phyloP scores from a whole-genome alignment of 2,113 vertebrate species.

The Proteles cristata region DNA sequence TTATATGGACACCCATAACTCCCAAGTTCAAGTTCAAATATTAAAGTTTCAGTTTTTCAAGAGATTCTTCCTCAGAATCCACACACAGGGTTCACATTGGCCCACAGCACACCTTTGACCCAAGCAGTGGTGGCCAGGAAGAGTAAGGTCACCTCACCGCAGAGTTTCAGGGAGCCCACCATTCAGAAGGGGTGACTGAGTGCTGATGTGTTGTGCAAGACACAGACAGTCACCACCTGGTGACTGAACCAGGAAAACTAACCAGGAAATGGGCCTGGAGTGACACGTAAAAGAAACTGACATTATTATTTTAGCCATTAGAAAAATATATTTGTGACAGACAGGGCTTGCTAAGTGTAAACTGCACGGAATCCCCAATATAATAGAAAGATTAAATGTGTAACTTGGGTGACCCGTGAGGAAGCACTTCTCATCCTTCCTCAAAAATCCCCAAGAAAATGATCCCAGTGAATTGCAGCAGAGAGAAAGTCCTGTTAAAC shows the following conservation, averaged over 20 bases:
- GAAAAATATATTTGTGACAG: neutral
- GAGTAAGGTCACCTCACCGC: fast-evolving
- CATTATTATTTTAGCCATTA: neutral
- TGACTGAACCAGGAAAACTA: neutral
- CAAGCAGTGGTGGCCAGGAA: neutral
- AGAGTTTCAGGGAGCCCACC: neutral
- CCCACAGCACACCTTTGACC: neutral
- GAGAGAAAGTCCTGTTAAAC: neutral
- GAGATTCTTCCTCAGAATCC: neutral
- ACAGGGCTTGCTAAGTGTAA: neutral
- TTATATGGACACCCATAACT: neutral
- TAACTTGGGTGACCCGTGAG: neutral
- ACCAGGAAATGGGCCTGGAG: neutral
- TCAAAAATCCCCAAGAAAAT: slow-evolving; percentile 30
- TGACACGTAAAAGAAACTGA: neutral
- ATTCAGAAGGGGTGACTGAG: neutral
- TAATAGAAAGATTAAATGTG: neutral
- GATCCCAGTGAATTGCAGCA: neutral
- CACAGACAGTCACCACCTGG: neutral
- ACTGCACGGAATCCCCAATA: neutral
- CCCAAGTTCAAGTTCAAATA: neutral
- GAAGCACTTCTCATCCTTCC: neutral
- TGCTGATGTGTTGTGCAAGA: neutral
- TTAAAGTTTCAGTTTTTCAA: neutral
- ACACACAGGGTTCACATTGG: neutral